phyloP scores from a whole-genome alignment of 2,888 invertebrate species.

The Pogonocherus hispidulus region DNA sequence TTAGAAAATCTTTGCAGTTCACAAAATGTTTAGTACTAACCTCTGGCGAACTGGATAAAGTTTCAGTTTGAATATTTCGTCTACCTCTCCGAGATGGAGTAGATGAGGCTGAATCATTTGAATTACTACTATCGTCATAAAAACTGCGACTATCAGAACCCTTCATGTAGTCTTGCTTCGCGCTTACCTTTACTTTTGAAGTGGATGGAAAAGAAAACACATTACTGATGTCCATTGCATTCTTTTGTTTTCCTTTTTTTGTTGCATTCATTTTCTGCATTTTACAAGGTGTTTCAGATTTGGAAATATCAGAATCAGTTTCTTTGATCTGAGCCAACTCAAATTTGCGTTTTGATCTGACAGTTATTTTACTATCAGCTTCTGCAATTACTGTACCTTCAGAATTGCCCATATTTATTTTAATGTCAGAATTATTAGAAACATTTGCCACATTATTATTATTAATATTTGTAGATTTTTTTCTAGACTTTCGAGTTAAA shows the following conservation, averaged over 20 bases:
- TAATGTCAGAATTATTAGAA: too few relatives aligned
- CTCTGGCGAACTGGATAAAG: slow-evolving; percentile 40
- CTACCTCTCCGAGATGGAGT: slow-evolving; percentile 34
- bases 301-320: not conserved
- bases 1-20: not conserved
- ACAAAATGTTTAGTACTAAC: slow-evolving; percentile 29
- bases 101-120: slow-evolving; percentile 12
- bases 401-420: too few relatives aligned
- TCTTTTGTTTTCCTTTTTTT: not conserved
- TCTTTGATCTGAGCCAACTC: slow-evolving; percentile 9
- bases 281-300: too few relatives aligned
- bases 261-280: too few relatives aligned
- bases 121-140: slow-evolving; percentile 21
- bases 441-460: slow-evolving; percentile 13
- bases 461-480: slow-evolving; percentile 17
- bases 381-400: too few relatives aligned
- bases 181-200: not conserved
- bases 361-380: not conserved
- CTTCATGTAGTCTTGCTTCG: not conserved
- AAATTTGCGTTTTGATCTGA: not conserved
- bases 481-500: slow-evolving; percentile 18
- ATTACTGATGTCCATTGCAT: not conserved
- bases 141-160: too few relatives aligned
- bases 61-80: slow-evolving; percentile 25
- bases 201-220: slow-evolving; percentile 2